A percentile compares a stretch with the other conserved stretches of the same genome.
These are phyloP conservation scores for Calameuta idolon DNA, from an alignment of 2,888 invertebrate genomes.

Conservation along the genomic window DNA sequence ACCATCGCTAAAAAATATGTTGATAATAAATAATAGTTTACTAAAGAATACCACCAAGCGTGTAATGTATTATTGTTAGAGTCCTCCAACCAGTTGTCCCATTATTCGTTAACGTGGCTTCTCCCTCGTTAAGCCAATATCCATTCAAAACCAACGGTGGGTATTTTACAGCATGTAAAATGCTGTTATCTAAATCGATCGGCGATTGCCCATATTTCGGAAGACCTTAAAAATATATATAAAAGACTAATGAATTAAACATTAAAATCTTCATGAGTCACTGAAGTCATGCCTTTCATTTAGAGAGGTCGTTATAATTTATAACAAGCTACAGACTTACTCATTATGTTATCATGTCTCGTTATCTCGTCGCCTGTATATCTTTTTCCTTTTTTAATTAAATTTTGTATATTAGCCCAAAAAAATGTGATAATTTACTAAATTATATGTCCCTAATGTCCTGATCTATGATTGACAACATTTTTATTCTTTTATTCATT, in stretches of 20 bases:
- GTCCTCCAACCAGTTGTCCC: slow-evolving; percentile 28
- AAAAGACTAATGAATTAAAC: not conserved
- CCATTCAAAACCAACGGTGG: slow-evolving; percentile 50
- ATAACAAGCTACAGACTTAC: not conserved
- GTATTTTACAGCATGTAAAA: slow-evolving; percentile 33
- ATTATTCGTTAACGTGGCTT: slow-evolving; percentile 44
- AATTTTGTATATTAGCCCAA: not conserved
- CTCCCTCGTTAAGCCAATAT: slow-evolving; percentile 56
- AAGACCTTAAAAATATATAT: slow-evolving; percentile 21
- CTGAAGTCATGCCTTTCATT: not conserved
- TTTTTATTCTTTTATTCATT: not conserved
- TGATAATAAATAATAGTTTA: not conserved
- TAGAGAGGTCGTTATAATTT: not conserved
- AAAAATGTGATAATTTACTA: not conserved
- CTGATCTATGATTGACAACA: not conserved
- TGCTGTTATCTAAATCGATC: slow-evolving; percentile 48
- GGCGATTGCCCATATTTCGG: slow-evolving; percentile 49
- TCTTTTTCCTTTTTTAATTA: not conserved
- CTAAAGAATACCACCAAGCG: not conserved
- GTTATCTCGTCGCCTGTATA: not conserved
- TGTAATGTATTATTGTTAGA: not conserved
- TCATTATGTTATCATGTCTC: not conserved
- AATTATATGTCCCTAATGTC: not conserved
- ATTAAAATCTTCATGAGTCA: not conserved
- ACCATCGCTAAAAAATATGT: slow-evolving; percentile 36